Conservation (phyloP, 2,113 vertebrate genomes). For the Gambusia holbrooki region DNA sequence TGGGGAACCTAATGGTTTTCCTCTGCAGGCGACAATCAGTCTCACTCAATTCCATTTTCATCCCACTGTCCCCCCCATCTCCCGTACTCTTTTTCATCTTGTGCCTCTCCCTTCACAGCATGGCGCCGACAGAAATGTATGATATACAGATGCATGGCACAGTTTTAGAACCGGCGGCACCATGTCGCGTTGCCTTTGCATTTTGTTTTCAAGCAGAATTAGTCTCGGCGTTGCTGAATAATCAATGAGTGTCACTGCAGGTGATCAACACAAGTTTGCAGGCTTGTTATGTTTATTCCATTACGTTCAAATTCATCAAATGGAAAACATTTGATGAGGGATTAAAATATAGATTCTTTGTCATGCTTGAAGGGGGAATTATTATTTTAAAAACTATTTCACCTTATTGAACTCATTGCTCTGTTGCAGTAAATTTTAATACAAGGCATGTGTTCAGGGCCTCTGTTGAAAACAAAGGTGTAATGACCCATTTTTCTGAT, state of each 20-base stretch:
- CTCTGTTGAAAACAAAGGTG: conserved; percentile 39
- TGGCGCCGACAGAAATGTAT: conserved; percentile 44
- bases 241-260: conserved; percentile 49
- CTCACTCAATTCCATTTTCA: conserved; percentile 57
- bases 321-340: background rate
- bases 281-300: conserved; percentile 30
- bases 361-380: conserved; percentile 35
- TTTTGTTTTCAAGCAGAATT: conserved; percentile 55
- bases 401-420: conserved; percentile 19
- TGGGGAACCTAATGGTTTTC: conserved; percentile 66
- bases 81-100: conserved; percentile 45
- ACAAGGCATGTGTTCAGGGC: conserved; percentile 21
- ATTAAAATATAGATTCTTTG: background rate
- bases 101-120: conserved; percentile 42
- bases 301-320: conserved; percentile 8
- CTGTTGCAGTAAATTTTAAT: conserved; percentile 20
- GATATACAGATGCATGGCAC: conserved; percentile 34
- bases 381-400: background rate
- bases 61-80: background rate
- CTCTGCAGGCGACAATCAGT: conserved; percentile 69
- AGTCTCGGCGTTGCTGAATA: conserved; percentile 37
- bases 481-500: conserved; percentile 56
- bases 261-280: conserved; percentile 31
- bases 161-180: conserved; percentile 24
- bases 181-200: conserved; percentile 27